These are phyloP conservation scores for Saccopteryx bilineata DNA, from an alignment of 2,113 vertebrate species.

Conservation along the genomic window DNA sequence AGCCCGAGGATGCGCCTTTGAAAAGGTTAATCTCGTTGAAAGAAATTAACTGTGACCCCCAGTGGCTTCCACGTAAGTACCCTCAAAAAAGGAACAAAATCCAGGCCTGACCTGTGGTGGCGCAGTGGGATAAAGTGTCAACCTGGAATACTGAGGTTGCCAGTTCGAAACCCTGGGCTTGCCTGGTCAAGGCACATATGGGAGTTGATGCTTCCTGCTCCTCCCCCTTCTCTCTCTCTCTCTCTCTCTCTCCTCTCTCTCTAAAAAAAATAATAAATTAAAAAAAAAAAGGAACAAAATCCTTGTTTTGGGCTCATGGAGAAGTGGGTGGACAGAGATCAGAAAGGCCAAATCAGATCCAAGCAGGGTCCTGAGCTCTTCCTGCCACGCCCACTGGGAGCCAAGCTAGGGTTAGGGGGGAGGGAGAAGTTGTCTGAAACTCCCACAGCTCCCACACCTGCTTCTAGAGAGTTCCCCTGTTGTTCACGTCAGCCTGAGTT, in stretches of 20 bases:
- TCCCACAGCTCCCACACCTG: neutral
- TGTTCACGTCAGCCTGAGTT: neutral
- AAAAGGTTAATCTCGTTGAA: neutral
- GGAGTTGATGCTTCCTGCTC: too few relatives aligned
- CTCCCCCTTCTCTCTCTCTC: too few relatives aligned
- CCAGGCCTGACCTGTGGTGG: too few relatives aligned
- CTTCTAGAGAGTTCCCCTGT: neutral
- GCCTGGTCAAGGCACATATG: too few relatives aligned
- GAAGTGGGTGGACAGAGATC: too few relatives aligned
- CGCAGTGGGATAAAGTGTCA: too few relatives aligned
- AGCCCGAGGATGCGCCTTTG: neutral
- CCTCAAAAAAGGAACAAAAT: neutral
- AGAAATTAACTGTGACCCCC: neutral
- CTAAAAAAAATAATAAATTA: too few relatives aligned
- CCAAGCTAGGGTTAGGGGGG: too few relatives aligned
- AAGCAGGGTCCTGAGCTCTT: neutral
- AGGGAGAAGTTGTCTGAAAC: neutral
- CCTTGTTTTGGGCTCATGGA: neutral
- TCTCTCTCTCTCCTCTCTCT: too few relatives aligned
- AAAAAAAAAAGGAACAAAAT: neutral
- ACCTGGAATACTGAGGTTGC: too few relatives aligned
- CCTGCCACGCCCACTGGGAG: rapidly evolving
- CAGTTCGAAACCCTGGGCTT: too few relatives aligned
- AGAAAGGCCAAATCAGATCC: neutral
- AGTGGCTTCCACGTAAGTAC: neutral